Evolutionary conservation across 2,888 invertebrate species (phyloP).

Genomic region (Nasonia oneida): DNA sequence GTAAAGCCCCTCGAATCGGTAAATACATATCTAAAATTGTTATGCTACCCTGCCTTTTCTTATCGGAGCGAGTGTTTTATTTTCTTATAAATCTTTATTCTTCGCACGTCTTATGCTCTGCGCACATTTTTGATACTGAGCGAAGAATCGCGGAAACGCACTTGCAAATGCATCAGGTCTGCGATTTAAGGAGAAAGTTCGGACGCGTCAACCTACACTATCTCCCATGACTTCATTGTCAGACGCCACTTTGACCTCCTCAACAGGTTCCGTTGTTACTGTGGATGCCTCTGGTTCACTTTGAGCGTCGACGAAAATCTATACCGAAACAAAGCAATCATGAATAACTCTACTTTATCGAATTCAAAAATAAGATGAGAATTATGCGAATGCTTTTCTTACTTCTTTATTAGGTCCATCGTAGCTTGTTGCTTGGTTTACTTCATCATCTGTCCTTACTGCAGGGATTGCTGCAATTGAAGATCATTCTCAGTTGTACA

Average conservation of each 20-base stretch:
- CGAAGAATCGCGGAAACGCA: conserved; percentile 62
- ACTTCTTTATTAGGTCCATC: conserved; percentile 67
- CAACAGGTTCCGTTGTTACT: conserved; percentile 63
- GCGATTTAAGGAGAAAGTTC: conserved; percentile 46
- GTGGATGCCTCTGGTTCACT: conserved; percentile 71
- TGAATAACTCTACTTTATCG: neutral
- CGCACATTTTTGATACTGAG: conserved; percentile 59
- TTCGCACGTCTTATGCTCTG: conserved; percentile 50
- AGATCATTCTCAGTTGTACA: neutral
- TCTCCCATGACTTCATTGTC: conserved; percentile 76
- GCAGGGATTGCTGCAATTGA: conserved; percentile 1
- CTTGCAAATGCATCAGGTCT: conserved; percentile 62
- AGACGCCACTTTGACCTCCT: conserved; percentile 67
- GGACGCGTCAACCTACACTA: conserved; percentile 74
- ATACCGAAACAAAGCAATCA: neutral
- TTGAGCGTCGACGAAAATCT: conserved; percentile 78
- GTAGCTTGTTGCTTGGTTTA: conserved; percentile 63
- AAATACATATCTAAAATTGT: conserved; percentile 60
- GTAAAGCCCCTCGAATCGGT: conserved; percentile 60
- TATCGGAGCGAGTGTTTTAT: conserved; percentile 55
- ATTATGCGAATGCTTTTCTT: conserved; percentile 60
- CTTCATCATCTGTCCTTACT: conserved; percentile 50
- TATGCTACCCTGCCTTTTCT: conserved; percentile 59
- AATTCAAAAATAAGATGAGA: neutral
- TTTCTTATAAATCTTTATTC: conserved; percentile 55